Conservation (phyloP, 2,797 vertebrate genomes). For the Falco concolor region DNA sequence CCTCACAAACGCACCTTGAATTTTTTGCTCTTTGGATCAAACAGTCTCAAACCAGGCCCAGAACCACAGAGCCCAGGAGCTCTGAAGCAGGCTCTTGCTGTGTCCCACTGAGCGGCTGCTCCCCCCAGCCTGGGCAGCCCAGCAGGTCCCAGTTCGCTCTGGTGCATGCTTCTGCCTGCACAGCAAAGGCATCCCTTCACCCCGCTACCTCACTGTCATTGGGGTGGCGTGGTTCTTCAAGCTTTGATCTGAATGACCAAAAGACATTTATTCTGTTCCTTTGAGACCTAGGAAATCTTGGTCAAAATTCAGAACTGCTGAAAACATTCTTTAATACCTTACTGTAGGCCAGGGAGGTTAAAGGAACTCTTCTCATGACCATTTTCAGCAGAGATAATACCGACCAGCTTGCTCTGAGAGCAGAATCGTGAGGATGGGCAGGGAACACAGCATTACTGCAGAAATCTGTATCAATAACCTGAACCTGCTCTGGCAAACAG, state of each 20-base stretch:
- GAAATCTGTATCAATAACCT: background rate
- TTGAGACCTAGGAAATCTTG: background rate
- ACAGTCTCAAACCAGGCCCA: background rate
- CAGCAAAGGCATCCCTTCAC: background rate
- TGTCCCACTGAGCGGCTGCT: accelerated
- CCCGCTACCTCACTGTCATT: background rate
- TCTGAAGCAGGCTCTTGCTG: background rate
- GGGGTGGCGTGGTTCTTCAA: background rate
- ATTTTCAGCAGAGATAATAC: background rate
- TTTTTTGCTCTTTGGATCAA: background rate
- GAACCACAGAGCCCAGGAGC: background rate
- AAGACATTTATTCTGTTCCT: background rate
- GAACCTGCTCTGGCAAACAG: background rate
- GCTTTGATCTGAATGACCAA: background rate
- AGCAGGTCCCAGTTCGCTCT: background rate
- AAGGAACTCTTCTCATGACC: background rate
- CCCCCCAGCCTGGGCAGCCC: background rate
- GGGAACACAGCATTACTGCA: background rate
- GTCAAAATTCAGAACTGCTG: background rate
- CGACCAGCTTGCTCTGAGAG: background rate
- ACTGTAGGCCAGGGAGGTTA: background rate
- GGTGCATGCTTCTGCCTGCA: background rate
- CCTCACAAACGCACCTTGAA: background rate
- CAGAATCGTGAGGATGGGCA: background rate
- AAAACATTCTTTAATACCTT: background rate